phyloP scores from a whole-genome alignment of 1,140 invertebrate genomes.

The Drosophila nebulosa region DNA sequence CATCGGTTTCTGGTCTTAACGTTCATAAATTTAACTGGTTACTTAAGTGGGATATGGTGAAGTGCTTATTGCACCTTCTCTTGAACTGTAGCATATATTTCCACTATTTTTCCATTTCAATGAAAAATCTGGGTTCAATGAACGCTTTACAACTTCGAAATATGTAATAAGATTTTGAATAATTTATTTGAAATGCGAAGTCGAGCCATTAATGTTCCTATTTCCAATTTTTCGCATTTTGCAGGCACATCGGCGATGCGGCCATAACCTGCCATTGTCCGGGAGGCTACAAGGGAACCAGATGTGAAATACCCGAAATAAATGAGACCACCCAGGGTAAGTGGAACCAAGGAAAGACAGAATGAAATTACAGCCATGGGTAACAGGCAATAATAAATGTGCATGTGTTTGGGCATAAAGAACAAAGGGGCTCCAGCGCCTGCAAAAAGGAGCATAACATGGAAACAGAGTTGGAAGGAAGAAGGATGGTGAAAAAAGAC shows the following conservation, averaged over 20 bases:
- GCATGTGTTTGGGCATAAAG: constrained; percentile 21
- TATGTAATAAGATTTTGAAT: background rate
- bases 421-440: background rate
- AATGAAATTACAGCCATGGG: constrained; percentile 25
- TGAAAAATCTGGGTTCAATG: too few species aligned
- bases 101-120: too few species aligned
- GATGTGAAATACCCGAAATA: constrained; percentile 84
- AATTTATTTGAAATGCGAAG: background rate
- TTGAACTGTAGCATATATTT: too few species aligned
- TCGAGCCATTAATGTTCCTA: background rate
- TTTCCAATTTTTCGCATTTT: constrained; percentile 27
- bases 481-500: background rate
- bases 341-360: constrained; percentile 20
- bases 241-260: constrained; percentile 87
- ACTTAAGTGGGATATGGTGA: background rate
- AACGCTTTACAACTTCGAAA: background rate
- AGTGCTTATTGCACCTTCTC: background rate
- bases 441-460: background rate
- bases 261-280: constrained; percentile 86
- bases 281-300: constrained; percentile 84
- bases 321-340: constrained; percentile 75
- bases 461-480: background rate
- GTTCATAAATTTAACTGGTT: background rate
- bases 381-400: constrained; percentile 58
- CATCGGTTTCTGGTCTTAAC: background rate